Percentiles rank a stretch among this genome's conserved stretches.
phyloP scores from a whole-genome alignment of 2,797 vertebrate species.

The Fistularia tabacaria region DNA sequence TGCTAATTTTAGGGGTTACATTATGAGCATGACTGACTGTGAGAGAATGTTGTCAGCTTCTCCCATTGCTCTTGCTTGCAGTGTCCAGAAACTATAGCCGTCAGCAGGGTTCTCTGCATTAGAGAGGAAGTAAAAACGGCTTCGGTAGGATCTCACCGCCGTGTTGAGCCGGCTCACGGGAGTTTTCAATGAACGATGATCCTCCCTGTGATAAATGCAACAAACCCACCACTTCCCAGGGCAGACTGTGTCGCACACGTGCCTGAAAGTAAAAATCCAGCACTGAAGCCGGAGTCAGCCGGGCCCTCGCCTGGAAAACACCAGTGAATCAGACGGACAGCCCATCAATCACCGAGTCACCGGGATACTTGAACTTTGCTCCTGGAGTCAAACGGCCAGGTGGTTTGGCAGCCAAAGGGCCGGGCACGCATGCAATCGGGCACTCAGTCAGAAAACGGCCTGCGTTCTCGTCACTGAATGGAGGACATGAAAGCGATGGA shows the following conservation, averaged over 20 bases:
- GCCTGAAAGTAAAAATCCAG: not conserved
- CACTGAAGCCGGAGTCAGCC: not conserved
- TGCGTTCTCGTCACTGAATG: slow-evolving; percentile 40
- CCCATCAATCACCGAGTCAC: slow-evolving; percentile 6
- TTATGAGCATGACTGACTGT: no score
- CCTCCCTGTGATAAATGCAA: no score
- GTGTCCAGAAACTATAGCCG: no score
- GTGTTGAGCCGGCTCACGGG: no score
- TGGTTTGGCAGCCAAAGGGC: slow-evolving; percentile 14
- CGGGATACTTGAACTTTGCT: slow-evolving; percentile 23
- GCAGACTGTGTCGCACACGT: no score
- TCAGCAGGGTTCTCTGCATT: no score
- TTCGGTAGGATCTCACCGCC: no score
- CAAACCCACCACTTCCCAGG: not conserved
- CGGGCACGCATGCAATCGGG: slow-evolving; percentile 31
- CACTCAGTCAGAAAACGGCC: slow-evolving; percentile 35
- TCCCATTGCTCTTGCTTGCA: no score
- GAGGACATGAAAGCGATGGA: slow-evolving; percentile 46
- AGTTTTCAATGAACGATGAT: no score
- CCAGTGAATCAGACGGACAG: not conserved
- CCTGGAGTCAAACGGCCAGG: slow-evolving; percentile 20
- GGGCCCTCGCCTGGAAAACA: not conserved
- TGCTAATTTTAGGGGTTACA: no score
- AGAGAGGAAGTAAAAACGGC: no score
- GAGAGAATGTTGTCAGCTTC: no score